Evolutionary conservation across 2,113 vertebrate genomes (phyloP).

Genomic region (Ceuthmochares aereus): DNA sequence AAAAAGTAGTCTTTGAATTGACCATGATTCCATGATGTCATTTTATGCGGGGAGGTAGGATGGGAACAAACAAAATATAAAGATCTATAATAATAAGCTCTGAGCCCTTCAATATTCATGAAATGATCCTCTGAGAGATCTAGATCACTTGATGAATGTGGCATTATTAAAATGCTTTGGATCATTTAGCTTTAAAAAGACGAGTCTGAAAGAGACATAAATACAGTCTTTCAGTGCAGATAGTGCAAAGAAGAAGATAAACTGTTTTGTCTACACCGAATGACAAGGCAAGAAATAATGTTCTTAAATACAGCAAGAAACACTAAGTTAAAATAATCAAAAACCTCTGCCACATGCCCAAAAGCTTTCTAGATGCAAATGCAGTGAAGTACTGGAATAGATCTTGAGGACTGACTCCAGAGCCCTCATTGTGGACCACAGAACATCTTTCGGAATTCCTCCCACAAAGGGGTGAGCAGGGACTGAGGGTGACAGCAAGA

Average conservation of each 20-base stretch:
- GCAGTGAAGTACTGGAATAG: not conserved
- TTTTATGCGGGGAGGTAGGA: not conserved
- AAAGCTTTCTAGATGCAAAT: not conserved
- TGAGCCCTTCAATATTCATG: constrained; percentile 11
- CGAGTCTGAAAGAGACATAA: constrained; percentile 2
- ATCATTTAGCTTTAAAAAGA: constrained; percentile 58
- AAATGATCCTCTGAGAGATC: not conserved
- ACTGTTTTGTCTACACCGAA: not conserved
- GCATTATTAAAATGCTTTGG: constrained; percentile 56
- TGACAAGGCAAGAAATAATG: constrained; percentile 41
- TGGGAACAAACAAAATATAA: not conserved
- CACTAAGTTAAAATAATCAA: not conserved
- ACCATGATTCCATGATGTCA: not conserved
- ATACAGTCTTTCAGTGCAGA: not conserved
- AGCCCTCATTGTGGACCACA: not conserved
- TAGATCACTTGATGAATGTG: constrained; percentile 51
- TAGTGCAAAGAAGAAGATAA: constrained; percentile 20
- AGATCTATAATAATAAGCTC: not conserved
- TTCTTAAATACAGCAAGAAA: constrained; percentile 14
- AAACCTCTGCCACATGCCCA: not conserved
- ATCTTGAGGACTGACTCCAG: not conserved
- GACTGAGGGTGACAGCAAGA: not conserved
- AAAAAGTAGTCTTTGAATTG: not conserved
- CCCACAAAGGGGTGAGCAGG: not conserved
- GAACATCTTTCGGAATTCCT: not conserved